phyloP scores from a whole-genome alignment of 2,113 vertebrate species.

The Colius striatus region DNA sequence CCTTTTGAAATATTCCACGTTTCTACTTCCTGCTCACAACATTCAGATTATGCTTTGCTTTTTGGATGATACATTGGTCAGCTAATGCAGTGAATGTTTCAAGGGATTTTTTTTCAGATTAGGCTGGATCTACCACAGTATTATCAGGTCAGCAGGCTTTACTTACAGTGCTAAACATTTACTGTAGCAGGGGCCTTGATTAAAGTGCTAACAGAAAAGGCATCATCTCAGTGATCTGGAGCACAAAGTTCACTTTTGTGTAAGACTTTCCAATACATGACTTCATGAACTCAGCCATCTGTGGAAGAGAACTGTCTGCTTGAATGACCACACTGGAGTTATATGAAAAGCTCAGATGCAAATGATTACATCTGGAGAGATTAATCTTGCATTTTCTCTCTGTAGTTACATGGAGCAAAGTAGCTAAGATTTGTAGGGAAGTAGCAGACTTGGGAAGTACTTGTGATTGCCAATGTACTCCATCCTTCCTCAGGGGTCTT shows the following conservation, averaged over 20 bases:
- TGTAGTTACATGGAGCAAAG: neutral
- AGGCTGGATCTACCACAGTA: neutral
- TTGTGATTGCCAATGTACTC: neutral
- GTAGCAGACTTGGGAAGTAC: neutral
- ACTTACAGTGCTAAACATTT: neutral
- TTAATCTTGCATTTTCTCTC: neutral
- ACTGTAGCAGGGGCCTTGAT: slow-evolving; percentile 9
- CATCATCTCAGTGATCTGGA: neutral
- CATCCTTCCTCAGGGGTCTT: neutral
- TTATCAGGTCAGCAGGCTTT: slow-evolving; percentile 34
- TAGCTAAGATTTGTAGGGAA: neutral
- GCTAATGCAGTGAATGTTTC: neutral
- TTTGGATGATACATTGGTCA: slow-evolving; percentile 18
- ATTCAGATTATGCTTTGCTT: neutral
- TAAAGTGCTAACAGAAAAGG: slow-evolving; percentile 1
- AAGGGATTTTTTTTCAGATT: slow-evolving; percentile 4
- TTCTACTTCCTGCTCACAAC: neutral
- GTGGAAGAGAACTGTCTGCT: neutral
- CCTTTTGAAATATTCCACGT: neutral
- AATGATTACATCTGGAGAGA: neutral
- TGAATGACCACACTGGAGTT: neutral
- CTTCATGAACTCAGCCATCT: neutral
- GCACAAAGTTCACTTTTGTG: neutral
- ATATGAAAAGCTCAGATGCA: neutral
- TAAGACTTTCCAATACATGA: neutral